Base-by-base conservation (phyloP, 2,797 vertebrate species). In the Peromyscus aztecus region DNA sequence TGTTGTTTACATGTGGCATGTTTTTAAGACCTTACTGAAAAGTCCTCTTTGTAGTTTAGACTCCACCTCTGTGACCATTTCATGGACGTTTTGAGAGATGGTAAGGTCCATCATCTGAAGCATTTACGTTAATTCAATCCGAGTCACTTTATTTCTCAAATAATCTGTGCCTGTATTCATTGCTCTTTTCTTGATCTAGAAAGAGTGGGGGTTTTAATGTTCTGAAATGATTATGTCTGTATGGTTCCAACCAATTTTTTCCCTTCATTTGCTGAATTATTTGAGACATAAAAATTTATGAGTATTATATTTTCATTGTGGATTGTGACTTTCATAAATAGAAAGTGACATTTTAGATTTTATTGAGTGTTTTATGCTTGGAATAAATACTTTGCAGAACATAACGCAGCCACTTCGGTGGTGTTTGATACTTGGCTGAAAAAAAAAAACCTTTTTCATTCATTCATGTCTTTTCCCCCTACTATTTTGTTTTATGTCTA, bases 181-280 rank as follows among this genome's bases (percentile, higher is more conserved):
- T 92, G 93, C 89, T 91, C 46, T 69, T 81, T 89, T 76, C 77
- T 92, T 89, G 91, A 93, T 92, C 87, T 94, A 76, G 85, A 89
- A 94, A 84, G 77, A 71, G 71, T 86, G 9, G 65, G 37, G 40
- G 49, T 86, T 85, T 97, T 85, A 96, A 43, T 69, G 63, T 49
- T 94, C 61, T 9, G 87, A 1, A 40, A 8, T 85, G 57, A 90
- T 43, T 77, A 40, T 87, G 34, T 89, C 43, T 88, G 11, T 92
- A 49, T 77, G 57, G 89, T 94, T 96, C 63, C 88, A 96, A 94
- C 73, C 90, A 61, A 55, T 52, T 75, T 95, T 80, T 75, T 37
- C 93, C 85, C 95, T 96, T 95, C 86, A 93, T 96, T 83, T 82
- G 82, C 67, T 94, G 85, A 97, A 69, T 97, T 98, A 96, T 95